phyloP scores from a whole-genome alignment of 2,888 invertebrate species.

The Sceliomorpha sp. region DNA sequence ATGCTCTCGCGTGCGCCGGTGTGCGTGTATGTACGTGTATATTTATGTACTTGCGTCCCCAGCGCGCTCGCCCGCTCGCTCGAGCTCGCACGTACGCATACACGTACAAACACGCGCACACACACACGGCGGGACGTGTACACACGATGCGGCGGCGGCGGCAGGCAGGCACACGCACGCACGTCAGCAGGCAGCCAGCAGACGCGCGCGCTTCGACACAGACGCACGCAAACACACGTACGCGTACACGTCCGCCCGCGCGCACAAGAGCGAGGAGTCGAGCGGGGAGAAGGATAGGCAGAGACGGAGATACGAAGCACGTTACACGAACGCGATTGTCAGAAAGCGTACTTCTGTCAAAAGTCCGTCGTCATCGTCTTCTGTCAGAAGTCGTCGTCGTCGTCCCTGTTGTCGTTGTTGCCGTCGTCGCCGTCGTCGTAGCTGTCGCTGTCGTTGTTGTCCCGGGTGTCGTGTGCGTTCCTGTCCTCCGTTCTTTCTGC shows the following conservation, averaged over 20 bases:
- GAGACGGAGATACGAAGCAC: too few species aligned
- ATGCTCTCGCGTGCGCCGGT: background rate
- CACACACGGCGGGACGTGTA: too few species aligned
- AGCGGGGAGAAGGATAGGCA: background rate
- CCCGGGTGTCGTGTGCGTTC: slow-evolving; percentile 4
- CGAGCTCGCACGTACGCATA: too few species aligned
- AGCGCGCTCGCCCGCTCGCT: too few species aligned
- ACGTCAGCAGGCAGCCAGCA: too few species aligned
- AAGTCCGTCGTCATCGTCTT: slow-evolving; percentile 5
- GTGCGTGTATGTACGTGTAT: slow-evolving; percentile 29
- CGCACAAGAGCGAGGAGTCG: too few species aligned
- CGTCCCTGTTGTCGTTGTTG: slow-evolving; percentile 11
- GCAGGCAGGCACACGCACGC: too few species aligned
- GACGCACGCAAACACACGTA: too few species aligned
- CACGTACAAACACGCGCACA: background rate
- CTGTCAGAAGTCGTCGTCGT: background rate
- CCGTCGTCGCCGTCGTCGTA: slow-evolving; percentile 3
- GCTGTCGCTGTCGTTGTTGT: slow-evolving; percentile 5
- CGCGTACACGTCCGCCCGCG: background rate
- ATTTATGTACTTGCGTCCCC: background rate
- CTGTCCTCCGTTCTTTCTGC: slow-evolving; percentile 41
- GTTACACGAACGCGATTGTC: too few species aligned
- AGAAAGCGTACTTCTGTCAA: background rate
- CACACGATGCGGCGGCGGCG: too few species aligned
- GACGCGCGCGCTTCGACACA: too few species aligned